Evolutionary conservation across 2,113 vertebrate species (phyloP), one percentile per base, ranked within the genome.

Genomic region (Callopanchax toddi): DNA sequence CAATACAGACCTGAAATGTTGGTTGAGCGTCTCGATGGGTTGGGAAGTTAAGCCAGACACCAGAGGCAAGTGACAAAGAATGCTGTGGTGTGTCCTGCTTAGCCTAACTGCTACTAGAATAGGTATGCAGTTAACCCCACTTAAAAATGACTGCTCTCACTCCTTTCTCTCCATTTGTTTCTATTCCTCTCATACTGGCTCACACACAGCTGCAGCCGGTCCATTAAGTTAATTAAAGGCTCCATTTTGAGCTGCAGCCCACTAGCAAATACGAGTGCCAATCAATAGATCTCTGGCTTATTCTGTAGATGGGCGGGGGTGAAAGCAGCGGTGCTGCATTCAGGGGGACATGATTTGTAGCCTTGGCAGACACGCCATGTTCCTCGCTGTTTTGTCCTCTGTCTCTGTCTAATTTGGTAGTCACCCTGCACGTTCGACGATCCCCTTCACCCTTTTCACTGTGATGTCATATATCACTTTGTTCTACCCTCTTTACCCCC

Each of bases 211-310:
- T 89, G 88, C 89, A 84, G 82, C 86, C 74, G 76, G 81, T 91
- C 92, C 91, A 92, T 93, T 93, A 91, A 92, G 90, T 92, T 94
- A 93, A 94, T 94, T 93, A 94, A 92, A 93, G 91, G 91, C 86
- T 92, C 89, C 91, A 92, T 92, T 93, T 91, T 89, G 83, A 89
- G 84, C 83, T 69, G 82, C 74, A 83, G 86, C 87, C 91, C 65
- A 79, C 87, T 82, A 90, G 89, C 91, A 81, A 89, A 87, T 81
- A 78, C 85, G 65, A 88, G 72, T 86, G 89, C 86, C 90, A 92
- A 92, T 93, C 92, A 93, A 92, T 92, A 91, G 79, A 89, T 85
- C 86, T 88, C 80, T 83, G 83, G 81, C 85, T 90, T 86, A 82
- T 78, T 85, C 75, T 87, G 81, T 60, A 36, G 57, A 68, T 65